Conservation (phyloP, 53 echinoderm and acorn worm species). For the Luidia sarsii region DNA sequence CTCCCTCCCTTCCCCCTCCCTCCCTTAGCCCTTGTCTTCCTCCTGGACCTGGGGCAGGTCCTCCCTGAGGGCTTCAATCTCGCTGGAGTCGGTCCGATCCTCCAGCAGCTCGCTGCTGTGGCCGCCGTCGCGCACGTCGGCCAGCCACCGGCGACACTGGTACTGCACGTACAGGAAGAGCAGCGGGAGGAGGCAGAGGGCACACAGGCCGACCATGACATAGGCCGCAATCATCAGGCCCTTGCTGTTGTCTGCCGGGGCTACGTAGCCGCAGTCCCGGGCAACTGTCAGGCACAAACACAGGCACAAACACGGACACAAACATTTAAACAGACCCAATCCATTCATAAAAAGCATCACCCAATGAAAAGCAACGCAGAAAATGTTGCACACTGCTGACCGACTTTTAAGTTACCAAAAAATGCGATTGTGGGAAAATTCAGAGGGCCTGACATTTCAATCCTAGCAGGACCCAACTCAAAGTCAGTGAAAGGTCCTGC, state of each 20-base stretch:
- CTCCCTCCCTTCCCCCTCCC: no score
- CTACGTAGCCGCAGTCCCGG: conserved; percentile 69
- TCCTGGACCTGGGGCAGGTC: neutral
- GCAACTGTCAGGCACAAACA: conserved; percentile 51
- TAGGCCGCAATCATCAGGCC: conserved; percentile 76
- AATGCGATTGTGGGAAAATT: no score
- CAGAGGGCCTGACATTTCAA: no score
- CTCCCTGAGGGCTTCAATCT: conserved; percentile 11
- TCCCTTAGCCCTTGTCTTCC: neutral
- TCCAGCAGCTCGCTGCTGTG: conserved; percentile 35
- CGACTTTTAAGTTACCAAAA: no score
- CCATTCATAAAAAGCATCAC: neutral
- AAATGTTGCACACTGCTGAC: no score
- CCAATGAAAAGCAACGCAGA: neutral
- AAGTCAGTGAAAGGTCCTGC: no score
- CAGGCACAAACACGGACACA: neutral
- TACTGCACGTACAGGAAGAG: conserved; percentile 61
- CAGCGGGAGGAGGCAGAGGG: conserved; percentile 75
- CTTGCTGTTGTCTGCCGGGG: conserved; percentile 18
- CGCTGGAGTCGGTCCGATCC: conserved; percentile 32
- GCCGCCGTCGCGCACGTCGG: neutral
- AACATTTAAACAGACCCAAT: neutral
- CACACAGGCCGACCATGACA: conserved; percentile 74
- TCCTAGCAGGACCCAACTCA: no score
- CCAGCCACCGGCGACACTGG: neutral